A percentile compares a stretch with the other conserved stretches of the same genome.
Conservation (phyloP, 2,797 vertebrate species). For the Syngnathus rostellatus region DNA sequence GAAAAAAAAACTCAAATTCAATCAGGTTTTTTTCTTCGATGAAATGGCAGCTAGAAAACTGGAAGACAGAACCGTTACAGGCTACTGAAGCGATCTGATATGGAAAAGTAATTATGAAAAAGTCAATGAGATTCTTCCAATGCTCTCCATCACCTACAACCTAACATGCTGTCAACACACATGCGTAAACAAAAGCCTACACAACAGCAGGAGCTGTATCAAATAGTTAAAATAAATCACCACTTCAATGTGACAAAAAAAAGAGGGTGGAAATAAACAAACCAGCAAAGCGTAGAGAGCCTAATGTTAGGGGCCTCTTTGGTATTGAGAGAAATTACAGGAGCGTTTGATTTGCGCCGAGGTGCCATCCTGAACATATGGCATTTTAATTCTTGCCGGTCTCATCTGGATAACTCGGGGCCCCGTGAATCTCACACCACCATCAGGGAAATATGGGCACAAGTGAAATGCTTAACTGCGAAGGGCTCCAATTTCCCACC, state of each 20-base stretch:
- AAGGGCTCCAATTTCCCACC: constrained; percentile 72
- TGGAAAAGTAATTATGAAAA: constrained; percentile 25
- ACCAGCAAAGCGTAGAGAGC: constrained; percentile 54
- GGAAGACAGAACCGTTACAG: constrained; percentile 5
- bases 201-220: constrained; percentile 32
- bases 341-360: constrained; percentile 67
- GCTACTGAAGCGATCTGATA: constrained; percentile 14
- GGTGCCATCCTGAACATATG: constrained; percentile 74
- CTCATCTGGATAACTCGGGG: constrained; percentile 74
- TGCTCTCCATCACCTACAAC: constrained; percentile 30
- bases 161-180: constrained; percentile 31
- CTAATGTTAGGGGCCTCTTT: constrained; percentile 61
- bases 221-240: constrained; percentile 44
- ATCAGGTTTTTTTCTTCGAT: constrained; percentile 1
- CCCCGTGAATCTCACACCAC: constrained; percentile 59
- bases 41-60: constrained; percentile 9
- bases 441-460: constrained; percentile 75
- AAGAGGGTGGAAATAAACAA: constrained; percentile 57
- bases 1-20: background rate
- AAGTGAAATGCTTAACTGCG: constrained; percentile 72
- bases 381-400: constrained; percentile 76
- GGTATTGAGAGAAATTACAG: constrained; percentile 71
- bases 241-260: constrained; percentile 46
- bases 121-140: constrained; percentile 17
- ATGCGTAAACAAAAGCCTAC: constrained; percentile 30